Evolutionary conservation across 2,797 vertebrate genomes (phyloP), one percentile per base, ranked within the genome.

Genomic region (Melanitta fusca): DNA sequence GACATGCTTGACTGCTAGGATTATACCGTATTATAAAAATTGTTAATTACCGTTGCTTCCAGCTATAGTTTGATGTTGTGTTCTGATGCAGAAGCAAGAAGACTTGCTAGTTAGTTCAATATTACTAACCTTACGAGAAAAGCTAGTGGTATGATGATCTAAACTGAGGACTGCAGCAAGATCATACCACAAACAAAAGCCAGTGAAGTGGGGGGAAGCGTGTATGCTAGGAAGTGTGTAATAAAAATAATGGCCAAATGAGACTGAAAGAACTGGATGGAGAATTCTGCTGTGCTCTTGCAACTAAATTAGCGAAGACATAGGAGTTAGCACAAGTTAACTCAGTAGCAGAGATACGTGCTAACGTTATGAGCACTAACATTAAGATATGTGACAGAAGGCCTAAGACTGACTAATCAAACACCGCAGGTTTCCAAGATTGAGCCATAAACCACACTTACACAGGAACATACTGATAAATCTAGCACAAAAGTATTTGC

Each of bases 201-300:
- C 51, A 51, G 34, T 62, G 60, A 87, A 85, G 79, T 27, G 16
- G 11, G 62, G 62, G 14, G 36, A 74, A 75, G 70, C 11, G 18
- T 1, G 0, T 72, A 57, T 65, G 34, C 28, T 54, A 54, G 0
- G 3, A 87, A 85, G 71, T 0, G 0, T 22, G 11, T 68, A 45
- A 53, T 65, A 74, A 91, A 93, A 87, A 65, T 39, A 54, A 83
- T 19, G 36, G 36, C 54, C 36, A 62, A 77, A 79, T n/a, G 34
- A 70, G 70, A 21, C 39, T 79, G 62, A 43, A 82, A 73, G 36
- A 64, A 75, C 8, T 30, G 49, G 32, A 73, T 64, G 19, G 32
- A 41, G 41, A 80, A 56, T 25, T 82, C 34, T 73, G 56, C n/a
- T 13, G 9, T 2, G 8, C 30, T 78, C 6, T 92, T 90, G 49